A percentile compares a stretch with the other conserved stretches of the same genome.
phyloP scores from a whole-genome alignment of 2,113 vertebrate genomes.

The Stomatorhinus ivindoensis region DNA sequence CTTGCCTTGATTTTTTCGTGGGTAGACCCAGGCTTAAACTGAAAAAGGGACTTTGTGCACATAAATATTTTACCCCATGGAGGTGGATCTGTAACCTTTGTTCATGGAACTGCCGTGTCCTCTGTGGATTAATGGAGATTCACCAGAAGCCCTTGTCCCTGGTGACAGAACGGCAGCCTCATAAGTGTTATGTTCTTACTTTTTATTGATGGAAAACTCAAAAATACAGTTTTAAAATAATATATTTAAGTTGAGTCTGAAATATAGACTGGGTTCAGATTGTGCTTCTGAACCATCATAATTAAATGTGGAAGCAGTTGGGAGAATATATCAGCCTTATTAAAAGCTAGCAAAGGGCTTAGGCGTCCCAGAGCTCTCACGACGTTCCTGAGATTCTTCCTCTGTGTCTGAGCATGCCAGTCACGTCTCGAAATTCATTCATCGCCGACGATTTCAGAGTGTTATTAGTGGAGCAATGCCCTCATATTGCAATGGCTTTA shows the following conservation, averaged over 20 bases:
- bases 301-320: slow-evolving; percentile 27
- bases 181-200: slow-evolving; percentile 32
- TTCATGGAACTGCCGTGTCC: slow-evolving; percentile 14
- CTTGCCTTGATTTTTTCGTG: background rate
- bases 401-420: slow-evolving; percentile 26
- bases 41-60: background rate
- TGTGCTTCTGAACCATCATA: background rate
- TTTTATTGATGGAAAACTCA: slow-evolving; percentile 39
- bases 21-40: background rate
- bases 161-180: slow-evolving; percentile 25
- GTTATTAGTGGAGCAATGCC: background rate
- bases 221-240: slow-evolving; percentile 32
- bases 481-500: background rate
- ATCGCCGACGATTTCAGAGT: slow-evolving; percentile 11
- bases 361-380: slow-evolving; percentile 40
- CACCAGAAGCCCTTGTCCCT: slow-evolving; percentile 10
- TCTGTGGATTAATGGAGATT: slow-evolving; percentile 17
- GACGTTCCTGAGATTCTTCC: slow-evolving; percentile 40
- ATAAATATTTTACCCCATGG: background rate
- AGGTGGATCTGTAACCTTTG: slow-evolving; percentile 17
- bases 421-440: slow-evolving; percentile 28
- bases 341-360: slow-evolving; percentile 39
- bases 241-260: slow-evolving; percentile 39
- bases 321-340: slow-evolving; percentile 45
- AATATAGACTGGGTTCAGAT: slow-evolving; percentile 26